phyloP scores from a whole-genome alignment of 2,797 vertebrate genomes.

The Chaenodraco wilsoni region DNA sequence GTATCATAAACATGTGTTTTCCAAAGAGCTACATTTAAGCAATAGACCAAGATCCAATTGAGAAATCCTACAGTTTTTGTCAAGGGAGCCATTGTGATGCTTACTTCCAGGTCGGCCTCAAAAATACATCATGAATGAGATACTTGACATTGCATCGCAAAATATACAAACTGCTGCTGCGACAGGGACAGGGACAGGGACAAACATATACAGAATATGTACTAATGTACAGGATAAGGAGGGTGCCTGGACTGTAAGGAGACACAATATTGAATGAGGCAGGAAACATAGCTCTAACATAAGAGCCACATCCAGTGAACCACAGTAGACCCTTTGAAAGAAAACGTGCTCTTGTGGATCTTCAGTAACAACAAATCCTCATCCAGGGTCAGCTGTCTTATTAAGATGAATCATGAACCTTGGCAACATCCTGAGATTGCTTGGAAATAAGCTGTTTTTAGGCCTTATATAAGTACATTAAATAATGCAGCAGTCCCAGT shows the following conservation, averaged over 20 bases:
- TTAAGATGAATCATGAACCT: conserved; percentile 26
- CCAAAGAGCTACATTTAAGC: no score
- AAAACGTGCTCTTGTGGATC: conserved; percentile 15
- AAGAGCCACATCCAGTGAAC: conserved; percentile 58
- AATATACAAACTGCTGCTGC: conserved; percentile 73
- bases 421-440: conserved; percentile 32
- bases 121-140: conserved; percentile 6
- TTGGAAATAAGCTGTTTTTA: conserved; percentile 52
- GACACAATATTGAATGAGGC: conserved; percentile 31
- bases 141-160: conserved; percentile 57
- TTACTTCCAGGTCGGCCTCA: no score
- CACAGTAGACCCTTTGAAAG: conserved; percentile 17
- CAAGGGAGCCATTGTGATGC: no score
- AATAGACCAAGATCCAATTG: no score
- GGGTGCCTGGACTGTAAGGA: conserved; percentile 20
- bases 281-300: conserved; percentile 38
- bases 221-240: conserved; percentile 82
- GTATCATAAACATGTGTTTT: no score
- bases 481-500: conserved; percentile 76
- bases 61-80: no score
- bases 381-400: conserved; percentile 18
- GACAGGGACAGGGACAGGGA: no score
- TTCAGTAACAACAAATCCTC: conserved; percentile 11
- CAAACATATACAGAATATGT: conserved; percentile 84
- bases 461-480: conserved; percentile 61